These are phyloP conservation scores for Peromyscus californicus DNA, from an alignment of 2,113 vertebrate genomes.

Conservation along the genomic window DNA sequence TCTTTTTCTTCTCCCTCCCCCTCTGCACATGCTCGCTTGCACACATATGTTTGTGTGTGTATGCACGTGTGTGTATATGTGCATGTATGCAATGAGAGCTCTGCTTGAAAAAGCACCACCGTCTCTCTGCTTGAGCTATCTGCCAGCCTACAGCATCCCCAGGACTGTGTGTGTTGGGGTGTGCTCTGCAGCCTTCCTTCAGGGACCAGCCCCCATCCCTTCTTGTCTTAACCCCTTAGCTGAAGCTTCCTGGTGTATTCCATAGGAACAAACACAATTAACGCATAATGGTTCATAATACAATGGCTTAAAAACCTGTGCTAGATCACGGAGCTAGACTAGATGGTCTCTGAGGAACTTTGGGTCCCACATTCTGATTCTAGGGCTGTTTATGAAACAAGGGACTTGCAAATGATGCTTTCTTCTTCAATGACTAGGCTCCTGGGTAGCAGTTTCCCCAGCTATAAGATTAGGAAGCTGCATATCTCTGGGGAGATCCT, in stretches of 20 bases:
- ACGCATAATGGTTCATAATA: not conserved
- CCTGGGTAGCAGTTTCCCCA: not conserved
- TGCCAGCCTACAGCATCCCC: not conserved
- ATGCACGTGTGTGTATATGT: not conserved
- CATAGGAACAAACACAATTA: not conserved
- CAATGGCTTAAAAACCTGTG: not conserved
- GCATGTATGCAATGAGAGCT: not conserved
- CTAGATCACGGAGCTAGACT: not conserved
- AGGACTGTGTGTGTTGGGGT: not conserved
- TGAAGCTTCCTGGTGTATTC: not conserved
- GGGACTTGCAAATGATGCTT: not conserved
- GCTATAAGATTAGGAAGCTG: not conserved
- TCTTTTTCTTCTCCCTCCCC: not conserved
- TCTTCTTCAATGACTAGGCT: not conserved
- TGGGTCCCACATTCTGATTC: not conserved
- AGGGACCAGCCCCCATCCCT: no score
- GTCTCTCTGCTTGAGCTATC: not conserved
- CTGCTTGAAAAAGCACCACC: not conserved
- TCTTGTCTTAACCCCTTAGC: not conserved
- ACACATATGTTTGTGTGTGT: not conserved
- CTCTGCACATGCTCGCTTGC: not conserved
- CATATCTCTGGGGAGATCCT: not conserved
- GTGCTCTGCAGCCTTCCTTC: not conserved
- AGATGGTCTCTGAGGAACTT: not conserved
- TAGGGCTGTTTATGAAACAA: not conserved